phyloP scores from a whole-genome alignment of 1,140 invertebrate species.

The Ceratina japonica region DNA sequence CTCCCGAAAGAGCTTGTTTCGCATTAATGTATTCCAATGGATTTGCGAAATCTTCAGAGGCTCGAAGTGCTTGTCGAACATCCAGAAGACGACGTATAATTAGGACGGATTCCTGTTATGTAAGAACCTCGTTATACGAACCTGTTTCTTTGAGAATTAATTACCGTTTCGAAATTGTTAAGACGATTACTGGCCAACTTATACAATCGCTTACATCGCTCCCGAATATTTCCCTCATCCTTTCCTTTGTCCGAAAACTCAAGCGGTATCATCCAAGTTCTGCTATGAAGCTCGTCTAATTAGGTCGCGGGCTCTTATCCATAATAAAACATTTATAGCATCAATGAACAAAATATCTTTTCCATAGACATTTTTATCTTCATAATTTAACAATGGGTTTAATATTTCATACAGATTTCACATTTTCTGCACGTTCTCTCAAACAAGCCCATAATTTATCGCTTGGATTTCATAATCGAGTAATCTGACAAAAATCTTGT shows the following conservation, averaged over 20 bases:
- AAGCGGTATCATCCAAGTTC: background rate
- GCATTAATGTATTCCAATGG: slow-evolving; percentile 36
- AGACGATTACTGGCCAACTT: slow-evolving; percentile 22
- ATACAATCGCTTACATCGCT: slow-evolving; percentile 5
- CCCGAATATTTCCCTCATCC: slow-evolving; percentile 9
- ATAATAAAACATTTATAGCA: background rate
- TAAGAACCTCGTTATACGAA: slow-evolving; percentile 39
- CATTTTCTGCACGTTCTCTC: background rate
- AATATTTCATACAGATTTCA: no score
- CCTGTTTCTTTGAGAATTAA: slow-evolving; percentile 40
- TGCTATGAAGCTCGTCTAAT: background rate
- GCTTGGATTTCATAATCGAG: no score
- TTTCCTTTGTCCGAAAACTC: background rate
- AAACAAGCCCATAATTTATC: no score
- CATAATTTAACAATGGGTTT: no score
- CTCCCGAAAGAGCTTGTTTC: background rate
- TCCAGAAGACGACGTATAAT: slow-evolving; percentile 28
- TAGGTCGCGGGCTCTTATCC: background rate
- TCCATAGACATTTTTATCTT: no score
- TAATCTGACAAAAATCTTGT: no score
- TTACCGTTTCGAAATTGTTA: slow-evolving; percentile 35
- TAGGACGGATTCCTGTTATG: slow-evolving; percentile 17
- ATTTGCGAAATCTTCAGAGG: slow-evolving; percentile 16
- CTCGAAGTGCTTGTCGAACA: background rate
- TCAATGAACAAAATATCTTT: background rate